phyloP scores from a whole-genome alignment of 92 coral and sea anemone species.

The Anthopleura xanthogrammica region DNA sequence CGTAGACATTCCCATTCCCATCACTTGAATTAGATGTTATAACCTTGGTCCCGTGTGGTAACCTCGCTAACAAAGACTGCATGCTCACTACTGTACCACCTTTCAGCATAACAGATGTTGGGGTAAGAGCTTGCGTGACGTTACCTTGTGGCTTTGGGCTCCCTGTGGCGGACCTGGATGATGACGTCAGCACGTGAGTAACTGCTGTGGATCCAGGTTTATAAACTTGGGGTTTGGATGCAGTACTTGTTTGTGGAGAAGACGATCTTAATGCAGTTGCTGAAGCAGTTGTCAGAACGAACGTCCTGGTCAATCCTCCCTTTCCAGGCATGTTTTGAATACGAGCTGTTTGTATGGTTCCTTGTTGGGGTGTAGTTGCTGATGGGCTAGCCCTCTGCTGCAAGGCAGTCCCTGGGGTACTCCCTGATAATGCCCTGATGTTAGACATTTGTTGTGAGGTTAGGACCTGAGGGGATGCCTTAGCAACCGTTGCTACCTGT shows the following conservation, averaged over 20 bases:
- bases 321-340: constrained; percentile 1
- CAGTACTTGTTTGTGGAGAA: constrained; percentile 25
- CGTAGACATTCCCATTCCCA: constrained; percentile 39
- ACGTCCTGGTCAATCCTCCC: constrained; percentile 9
- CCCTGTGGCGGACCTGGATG: constrained; percentile 23
- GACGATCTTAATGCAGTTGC: constrained; percentile 9
- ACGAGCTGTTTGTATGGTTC: neutral
- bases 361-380: neutral
- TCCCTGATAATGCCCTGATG: neutral
- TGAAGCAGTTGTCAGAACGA: constrained; percentile 20
- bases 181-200: constrained; percentile 18
- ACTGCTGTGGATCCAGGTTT: constrained; percentile 27
- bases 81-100: constrained; percentile 35
- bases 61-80: constrained; percentile 43
- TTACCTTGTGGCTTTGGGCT: constrained; percentile 16
- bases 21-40: constrained; percentile 40
- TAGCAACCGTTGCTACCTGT: neutral
- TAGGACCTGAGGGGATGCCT: neutral
- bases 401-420: neutral
- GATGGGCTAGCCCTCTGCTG: constrained; percentile 18
- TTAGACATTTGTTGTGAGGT: constrained; percentile 23
- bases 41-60: constrained; percentile 40
- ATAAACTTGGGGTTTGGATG: constrained; percentile 15
- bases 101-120: constrained; percentile 35
- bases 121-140: constrained; percentile 15